Evolutionary conservation across 2,113 vertebrate species (phyloP), one percentile per base, ranked within the genome.

Genomic region (Hydrochoerus hydrochaeris): DNA sequence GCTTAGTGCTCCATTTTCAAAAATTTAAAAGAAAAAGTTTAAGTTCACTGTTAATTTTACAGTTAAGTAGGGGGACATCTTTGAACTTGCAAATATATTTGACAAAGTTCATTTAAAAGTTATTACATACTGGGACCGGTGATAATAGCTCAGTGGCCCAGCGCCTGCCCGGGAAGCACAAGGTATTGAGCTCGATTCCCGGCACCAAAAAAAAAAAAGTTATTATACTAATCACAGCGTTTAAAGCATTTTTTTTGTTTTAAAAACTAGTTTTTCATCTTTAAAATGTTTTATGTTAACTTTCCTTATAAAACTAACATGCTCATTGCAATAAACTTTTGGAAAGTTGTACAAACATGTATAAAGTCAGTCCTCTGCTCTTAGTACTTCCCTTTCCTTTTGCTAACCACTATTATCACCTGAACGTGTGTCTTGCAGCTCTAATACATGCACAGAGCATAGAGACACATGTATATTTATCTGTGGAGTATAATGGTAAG

Each of bases 241-340:
- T 13, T 20, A 80, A 95, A 54, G 49, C 38, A 85, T 65, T 95
- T 80, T 57, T 75, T 94, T 93, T 52, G 91, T 81, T 94, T 94
- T 89, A 83, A 85, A 90, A 94, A 78, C 44, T 62, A 80, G 22
- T 63, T 90, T 91, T 88, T 80, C 46, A 67, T 78, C 17, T 90
- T 22, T 94, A 62, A 88, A 88, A 93, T 91, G 69, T 67, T 87
- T 91, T 78, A 83, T 38, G 75, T 62, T 92, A 85, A 62, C 54
- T 90, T 90, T 90, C 57, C 92, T 88, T 83, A 75, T 84, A 91
- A 93, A 96, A 84, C 49, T 90, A 69, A 63, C 78, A 46, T 52
- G 9, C 28, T 81, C 20, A 30, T 22, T 95, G 16, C 67, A 95
- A 58, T 94, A 94, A 90, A 95, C 78, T 96, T 97, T 92, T 71